These are phyloP conservation scores for Rattus norvegicus DNA, from an alignment of 2,113 vertebrate species.

Conservation along the genomic window GRCr8 NC_086020.1:78653001-78653500, in stretches of 20 bases:
- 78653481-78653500: constrained; percentile 17
- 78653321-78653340: constrained; percentile 4
- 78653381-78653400: background rate
- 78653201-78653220: background rate
- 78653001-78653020: background rate
- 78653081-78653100: background rate
- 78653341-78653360: background rate
- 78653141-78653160: constrained; percentile 19
- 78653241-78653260: background rate
- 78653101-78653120: background rate
- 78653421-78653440: background rate
- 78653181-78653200: constrained; percentile 30
- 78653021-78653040: constrained; percentile 28
- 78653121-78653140: constrained; percentile 24
- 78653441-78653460: background rate
- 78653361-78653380: background rate
- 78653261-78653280: background rate
- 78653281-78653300: background rate
- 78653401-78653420: background rate
- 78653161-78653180: background rate
- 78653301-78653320: background rate
- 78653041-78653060: background rate
- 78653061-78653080: background rate
- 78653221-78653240: background rate
- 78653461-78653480: background rate